Base-by-base conservation (phyloP, 2,888 invertebrate species). In the Cetonia aurata region DNA sequence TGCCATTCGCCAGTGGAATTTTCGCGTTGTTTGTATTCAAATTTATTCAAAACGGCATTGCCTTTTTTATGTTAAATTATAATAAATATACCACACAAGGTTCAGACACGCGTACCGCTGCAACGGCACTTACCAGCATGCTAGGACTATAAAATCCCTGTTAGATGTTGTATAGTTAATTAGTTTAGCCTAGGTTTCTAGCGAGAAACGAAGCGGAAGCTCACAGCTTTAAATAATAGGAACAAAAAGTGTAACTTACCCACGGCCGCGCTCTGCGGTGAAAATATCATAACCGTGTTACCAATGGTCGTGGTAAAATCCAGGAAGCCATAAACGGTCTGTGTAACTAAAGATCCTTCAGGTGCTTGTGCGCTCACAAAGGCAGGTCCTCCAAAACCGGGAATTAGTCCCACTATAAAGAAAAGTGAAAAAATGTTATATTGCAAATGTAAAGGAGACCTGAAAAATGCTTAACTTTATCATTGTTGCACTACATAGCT, bases 241-340 rank as follows among this genome's bases (percentile, higher is more conserved):
- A 1, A 44, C 13, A 44, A 44, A 41, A 44, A 6, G 3, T 44
- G 6, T 44, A 13, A 9, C 67, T 68, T 68, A 92, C 93, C 92
- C 82, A 89, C 90, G 19, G 93, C 91, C 25, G 91, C 91, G 78
- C 94, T 95, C 78, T 95, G 92, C 0, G 96, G 96, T 0, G 96
- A 96, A 84, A 96, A 96, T 42, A 96, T 92, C 95, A 96, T 96
- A 66, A 96, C 93, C 12, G 96, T 96, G 83, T 96, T 95, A 73
- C 95, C 96, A 79, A 96, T 95, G 3, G 96, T 96, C 0, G 96
- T 96, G 65, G 96, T 95, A 84, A 96, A 96, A 85, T 96, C 96
- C 76, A 96, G 86, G 85, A 96, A 96, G 67, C 96, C 96, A 80
- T 96, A 96, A 59, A 96, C 96, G 0, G 96, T 96, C 85, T 96